These are phyloP conservation scores for Manacus vitellinus DNA, from an alignment of 2,113 vertebrate species.

Conservation along the genomic window DNA sequence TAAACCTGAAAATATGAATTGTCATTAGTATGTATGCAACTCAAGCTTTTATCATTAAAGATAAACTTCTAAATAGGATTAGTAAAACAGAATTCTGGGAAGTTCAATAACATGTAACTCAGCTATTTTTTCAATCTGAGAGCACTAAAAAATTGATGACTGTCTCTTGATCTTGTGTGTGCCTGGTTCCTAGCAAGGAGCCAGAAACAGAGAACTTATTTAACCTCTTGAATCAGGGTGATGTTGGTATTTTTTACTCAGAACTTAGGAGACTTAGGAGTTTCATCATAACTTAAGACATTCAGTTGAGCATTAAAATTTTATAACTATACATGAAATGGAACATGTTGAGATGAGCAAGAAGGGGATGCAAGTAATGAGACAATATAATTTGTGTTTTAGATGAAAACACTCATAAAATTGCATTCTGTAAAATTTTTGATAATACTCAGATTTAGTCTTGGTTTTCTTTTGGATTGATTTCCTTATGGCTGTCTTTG, in stretches of 20 bases:
- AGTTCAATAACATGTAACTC: background rate
- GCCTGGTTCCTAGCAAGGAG: background rate
- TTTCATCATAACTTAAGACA: background rate
- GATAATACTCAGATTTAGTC: background rate
- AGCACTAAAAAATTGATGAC: background rate
- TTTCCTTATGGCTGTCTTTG: background rate
- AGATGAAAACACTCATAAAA: background rate
- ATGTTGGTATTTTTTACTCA: background rate
- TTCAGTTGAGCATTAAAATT: background rate
- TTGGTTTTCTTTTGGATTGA: background rate
- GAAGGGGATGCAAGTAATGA: background rate
- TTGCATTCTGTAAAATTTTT: background rate
- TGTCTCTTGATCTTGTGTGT: background rate
- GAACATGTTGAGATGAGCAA: background rate
- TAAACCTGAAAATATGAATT: background rate
- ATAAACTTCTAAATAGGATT: background rate
- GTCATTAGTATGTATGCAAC: background rate
- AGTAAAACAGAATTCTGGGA: background rate
- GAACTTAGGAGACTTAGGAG: rapidly evolving
- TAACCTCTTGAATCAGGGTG: rapidly evolving
- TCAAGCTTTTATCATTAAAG: background rate
- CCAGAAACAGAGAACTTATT: background rate
- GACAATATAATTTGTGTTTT: background rate
- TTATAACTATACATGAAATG: background rate
- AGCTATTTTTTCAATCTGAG: background rate